phyloP scores from a whole-genome alignment of 2,113 vertebrate species.

The Sinocyclocheilus grahami region DNA sequence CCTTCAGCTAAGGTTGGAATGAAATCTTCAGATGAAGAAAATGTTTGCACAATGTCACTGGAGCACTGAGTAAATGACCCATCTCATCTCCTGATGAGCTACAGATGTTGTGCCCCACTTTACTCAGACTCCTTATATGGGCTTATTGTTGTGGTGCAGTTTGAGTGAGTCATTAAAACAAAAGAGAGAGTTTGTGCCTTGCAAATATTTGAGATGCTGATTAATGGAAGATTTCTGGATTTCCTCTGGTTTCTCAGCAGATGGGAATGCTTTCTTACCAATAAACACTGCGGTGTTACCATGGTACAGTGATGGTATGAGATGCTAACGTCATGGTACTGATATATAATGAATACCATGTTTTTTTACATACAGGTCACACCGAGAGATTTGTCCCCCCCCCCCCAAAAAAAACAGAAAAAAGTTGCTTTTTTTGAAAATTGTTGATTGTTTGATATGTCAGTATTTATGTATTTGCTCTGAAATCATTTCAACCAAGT shows the following conservation, averaged over 20 bases:
- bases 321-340: not conserved
- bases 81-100: not conserved
- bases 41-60: not conserved
- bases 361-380: too few species aligned
- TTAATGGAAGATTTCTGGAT: constrained; percentile 11
- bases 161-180: constrained; percentile 29
- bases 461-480: too few species aligned
- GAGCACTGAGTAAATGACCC: not conserved
- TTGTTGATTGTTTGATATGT: too few species aligned
- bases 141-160: constrained; percentile 1
- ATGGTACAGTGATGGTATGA: not conserved
- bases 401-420: too few species aligned
- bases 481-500: too few species aligned
- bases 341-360: not conserved
- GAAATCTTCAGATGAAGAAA: not conserved
- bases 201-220: not conserved
- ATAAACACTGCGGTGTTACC: not conserved
- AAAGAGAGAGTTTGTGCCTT: constrained; percentile 6
- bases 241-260: not conserved
- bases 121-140: constrained; percentile 30
- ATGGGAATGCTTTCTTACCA: not conserved
- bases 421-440: too few species aligned
- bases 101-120: constrained; percentile 39
- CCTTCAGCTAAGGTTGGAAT: not conserved
- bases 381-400: too few species aligned